Conservation (phyloP, 2,797 vertebrate genomes). For the Pipistrellus nathusii region DNA sequence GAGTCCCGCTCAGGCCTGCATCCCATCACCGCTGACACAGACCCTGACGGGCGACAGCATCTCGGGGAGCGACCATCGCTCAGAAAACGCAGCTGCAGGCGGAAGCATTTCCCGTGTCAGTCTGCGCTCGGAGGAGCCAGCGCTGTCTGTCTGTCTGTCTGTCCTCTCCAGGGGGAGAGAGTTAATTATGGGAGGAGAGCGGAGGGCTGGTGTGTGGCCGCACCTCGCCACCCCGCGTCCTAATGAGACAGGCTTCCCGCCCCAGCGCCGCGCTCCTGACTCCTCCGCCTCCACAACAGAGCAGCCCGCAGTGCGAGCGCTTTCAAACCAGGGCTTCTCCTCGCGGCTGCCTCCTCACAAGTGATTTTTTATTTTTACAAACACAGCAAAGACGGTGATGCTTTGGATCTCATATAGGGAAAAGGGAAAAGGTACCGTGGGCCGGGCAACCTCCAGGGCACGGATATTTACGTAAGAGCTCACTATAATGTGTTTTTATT, state of each 20-base stretch:
- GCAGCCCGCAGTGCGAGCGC: constrained; percentile 6
- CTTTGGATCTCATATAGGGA: constrained; percentile 25
- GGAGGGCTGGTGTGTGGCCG: neutral
- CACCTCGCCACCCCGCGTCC: constrained; percentile 54
- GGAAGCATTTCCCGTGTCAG: neutral
- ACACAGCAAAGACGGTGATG: constrained; percentile 45
- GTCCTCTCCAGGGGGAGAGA: constrained; percentile 68
- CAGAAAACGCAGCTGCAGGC: neutral
- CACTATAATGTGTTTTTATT: no score
- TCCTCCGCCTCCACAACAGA: constrained; percentile 75
- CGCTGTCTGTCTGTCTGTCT: constrained; percentile 71
- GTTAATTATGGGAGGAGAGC: constrained; percentile 58
- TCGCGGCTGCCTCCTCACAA: constrained; percentile 34
- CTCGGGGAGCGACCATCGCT: neutral
- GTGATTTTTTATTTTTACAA: neutral
- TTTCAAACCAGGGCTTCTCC: constrained; percentile 73
- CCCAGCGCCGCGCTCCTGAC: constrained; percentile 66
- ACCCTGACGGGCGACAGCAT: constrained; percentile 22
- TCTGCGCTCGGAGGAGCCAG: neutral
- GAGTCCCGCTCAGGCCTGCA: neutral
- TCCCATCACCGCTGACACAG: neutral
- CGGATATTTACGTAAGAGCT: constrained; percentile 63
- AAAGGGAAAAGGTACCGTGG: neutral
- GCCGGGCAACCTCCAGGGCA: neutral
- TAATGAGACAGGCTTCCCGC: constrained; percentile 62